These are phyloP conservation scores for Bolinopsis microptera DNA, from an alignment of 37 sponge, comb jelly and placozoan genomes.

Conservation along the genomic window DNA sequence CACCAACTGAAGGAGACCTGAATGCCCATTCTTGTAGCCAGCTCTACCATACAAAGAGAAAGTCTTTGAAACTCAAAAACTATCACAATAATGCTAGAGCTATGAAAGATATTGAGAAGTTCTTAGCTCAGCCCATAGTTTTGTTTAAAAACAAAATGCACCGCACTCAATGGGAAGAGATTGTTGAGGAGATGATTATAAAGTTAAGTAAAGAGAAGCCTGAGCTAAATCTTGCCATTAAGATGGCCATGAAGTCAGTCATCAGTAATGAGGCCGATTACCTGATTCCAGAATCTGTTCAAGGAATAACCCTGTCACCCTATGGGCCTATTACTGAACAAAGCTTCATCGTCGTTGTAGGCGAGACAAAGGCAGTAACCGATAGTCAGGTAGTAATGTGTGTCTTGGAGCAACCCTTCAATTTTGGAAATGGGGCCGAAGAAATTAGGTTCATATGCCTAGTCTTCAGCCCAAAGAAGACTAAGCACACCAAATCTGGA, in stretches of 20 bases:
- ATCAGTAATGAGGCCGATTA: slow-evolving; percentile 40
- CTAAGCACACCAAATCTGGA: slow-evolving; percentile 61
- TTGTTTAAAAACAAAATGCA: slow-evolving; percentile 33
- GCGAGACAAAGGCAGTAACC: neutral
- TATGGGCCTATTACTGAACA: slow-evolving; percentile 36
- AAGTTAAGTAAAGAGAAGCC: slow-evolving; percentile 25
- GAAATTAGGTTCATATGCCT: slow-evolving; percentile 48
- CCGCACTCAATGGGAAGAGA: slow-evolving; percentile 57
- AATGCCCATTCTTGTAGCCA: neutral
- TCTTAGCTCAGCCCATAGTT: slow-evolving; percentile 34
- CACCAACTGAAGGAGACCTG: neutral
- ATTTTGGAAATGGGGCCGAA: slow-evolving; percentile 50
- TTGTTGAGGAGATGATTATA: slow-evolving; percentile 46
- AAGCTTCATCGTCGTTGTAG: slow-evolving; percentile 42
- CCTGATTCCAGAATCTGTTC: slow-evolving; percentile 43
- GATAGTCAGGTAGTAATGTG: slow-evolving; percentile 55
- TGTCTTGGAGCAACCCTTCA: slow-evolving; percentile 43
- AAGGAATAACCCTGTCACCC: neutral
- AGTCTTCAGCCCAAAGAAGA: slow-evolving; percentile 39
- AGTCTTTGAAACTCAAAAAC: neutral
- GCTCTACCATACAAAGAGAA: slow-evolving; percentile 19
- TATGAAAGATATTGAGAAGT: slow-evolving; percentile 28
- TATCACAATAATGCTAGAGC: slow-evolving; percentile 46
- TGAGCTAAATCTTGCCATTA: neutral
- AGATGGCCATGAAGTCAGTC: neutral